These are phyloP conservation scores for Darevskia nairensis DNA, from an alignment of 2,797 vertebrate genomes.

Conservation along the genomic window DNA sequence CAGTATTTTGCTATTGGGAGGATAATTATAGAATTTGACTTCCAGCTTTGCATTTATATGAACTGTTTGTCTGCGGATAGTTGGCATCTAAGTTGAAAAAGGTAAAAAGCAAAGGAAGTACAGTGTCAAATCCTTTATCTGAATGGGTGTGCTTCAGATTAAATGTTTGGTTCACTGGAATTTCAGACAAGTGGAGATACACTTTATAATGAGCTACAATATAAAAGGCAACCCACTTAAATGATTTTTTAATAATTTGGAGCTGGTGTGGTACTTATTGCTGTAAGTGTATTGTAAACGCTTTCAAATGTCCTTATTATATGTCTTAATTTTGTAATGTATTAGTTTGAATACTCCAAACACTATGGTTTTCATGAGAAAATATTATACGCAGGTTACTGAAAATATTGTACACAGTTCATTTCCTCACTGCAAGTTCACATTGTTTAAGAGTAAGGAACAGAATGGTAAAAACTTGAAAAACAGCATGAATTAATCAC, in stretches of 20 bases:
- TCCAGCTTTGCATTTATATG: neutral
- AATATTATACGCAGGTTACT: slow-evolving; percentile 26
- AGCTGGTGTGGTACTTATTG: neutral
- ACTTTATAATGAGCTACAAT: neutral
- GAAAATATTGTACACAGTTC: slow-evolving; percentile 10
- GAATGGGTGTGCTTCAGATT: neutral
- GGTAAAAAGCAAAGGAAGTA: neutral
- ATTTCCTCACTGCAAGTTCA: slow-evolving; percentile 34
- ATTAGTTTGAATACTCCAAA: neutral
- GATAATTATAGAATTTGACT: neutral
- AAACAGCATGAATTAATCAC: neutral
- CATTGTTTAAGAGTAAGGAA: slow-evolving; percentile 19
- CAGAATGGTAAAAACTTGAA: slow-evolving; percentile 26
- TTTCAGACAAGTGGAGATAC: neutral
- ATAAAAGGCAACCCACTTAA: neutral
- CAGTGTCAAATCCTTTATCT: neutral
- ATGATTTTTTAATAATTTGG: too few species aligned
- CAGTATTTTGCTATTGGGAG: neutral
- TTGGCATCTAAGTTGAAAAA: neutral
- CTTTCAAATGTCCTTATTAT: neutral
- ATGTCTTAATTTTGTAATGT: neutral
- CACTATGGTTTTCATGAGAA: neutral
- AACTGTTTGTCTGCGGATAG: too few species aligned
- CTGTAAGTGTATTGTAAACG: neutral
- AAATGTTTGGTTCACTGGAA: neutral